Evolutionary conservation across 2,888 invertebrate species (phyloP), one percentile per base, ranked within the genome.

Genomic region (Marronus borbonicus): DNA sequence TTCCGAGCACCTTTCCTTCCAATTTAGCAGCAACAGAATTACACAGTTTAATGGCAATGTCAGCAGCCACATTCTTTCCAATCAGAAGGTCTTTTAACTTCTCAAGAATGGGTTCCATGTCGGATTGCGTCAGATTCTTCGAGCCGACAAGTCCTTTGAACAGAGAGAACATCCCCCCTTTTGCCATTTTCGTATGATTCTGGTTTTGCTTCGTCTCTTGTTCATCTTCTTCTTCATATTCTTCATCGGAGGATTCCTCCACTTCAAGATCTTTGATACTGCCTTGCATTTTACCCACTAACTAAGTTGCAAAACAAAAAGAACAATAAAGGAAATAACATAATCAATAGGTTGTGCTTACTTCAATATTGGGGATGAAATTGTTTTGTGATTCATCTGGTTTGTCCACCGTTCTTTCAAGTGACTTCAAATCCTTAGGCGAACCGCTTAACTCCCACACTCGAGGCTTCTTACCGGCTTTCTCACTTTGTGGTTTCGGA

Each of bases 61-160:
- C 99, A 0, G 97, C 89, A 12, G 99, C 99, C 0, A 99, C 99
- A 89, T 99, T 99, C 89, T 99, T 99, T 0, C 93, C 91, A 83
- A 99, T 98, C 76, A 99, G 91, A 87, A 98, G 98, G 88, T 99
- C 98, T 80, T 95, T 95, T 90, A 99, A 91, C 89, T 98, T 97
- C 70, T 98, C 98, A 84, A 99, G 89, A 28, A 93, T 95, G 0
- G 98, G 96, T 72, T 92, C 91, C 92, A 99, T 94, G 81, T 96
- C 94, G 58, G 94, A 93, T 1, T 91, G 90, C 0, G 94, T 93
- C 78, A 99, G 89, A 60, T 95, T 95, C 89, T 98, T 98, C 1
- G 94, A 94, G 0, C 96, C 96, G n/a, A 97, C 97, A 78, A 97
- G 90, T 24, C 95, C 94, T 90, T 89, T 89, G 87, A 99, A 96